Evolutionary conservation across 2,888 invertebrate species (phyloP), one percentile per base, ranked within the genome.

Genomic region (Deilephila porcellus): DNA sequence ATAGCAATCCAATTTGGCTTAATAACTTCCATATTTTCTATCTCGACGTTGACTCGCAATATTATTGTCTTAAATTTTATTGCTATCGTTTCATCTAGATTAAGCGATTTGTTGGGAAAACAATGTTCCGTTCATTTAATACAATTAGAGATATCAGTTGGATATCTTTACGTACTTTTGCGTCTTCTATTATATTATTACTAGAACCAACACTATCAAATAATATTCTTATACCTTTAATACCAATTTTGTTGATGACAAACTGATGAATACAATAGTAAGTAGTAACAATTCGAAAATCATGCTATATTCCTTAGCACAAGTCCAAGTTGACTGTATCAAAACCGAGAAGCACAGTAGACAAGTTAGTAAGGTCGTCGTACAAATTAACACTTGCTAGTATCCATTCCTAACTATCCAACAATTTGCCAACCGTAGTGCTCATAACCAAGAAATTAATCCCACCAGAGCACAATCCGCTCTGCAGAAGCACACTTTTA

Each of bases 401-500:
- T 6, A 25, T 17, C 52, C 6, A 52, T 72, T 72, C 34, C 56
- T 7, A 53, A 75, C 72, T 75, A 76, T 73, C 71, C 25, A 72
- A 70, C 32, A 52, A 72, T 56, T 45, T 71, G 56, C 73, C 71
- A 64, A 60, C 56, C 14, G 73, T 25, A 62, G 56, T n/a, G 45
- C 5, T 71, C 62, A 74, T 76, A 77, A 75, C 75, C 76, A 71
- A 74, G 74, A 76, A 76, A 76, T 75, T 74, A 76, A 78, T 76
- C 70, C 67, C 59, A 74, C 74, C 60, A 67, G 63, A 78, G 71
- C 60, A 76, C 75, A 73, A 74, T 76, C 74, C 73, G 53, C 73
- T 76, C 77, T 76, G 74, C 78, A 70, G 71, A 71, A 75, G 73
- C 73, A 74, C 71, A 77, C 76, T 75, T 75, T 77, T 77, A 80